Evolutionary conservation across 2,797 vertebrate species (phyloP).

Genomic region (Paguma larvata): DNA sequence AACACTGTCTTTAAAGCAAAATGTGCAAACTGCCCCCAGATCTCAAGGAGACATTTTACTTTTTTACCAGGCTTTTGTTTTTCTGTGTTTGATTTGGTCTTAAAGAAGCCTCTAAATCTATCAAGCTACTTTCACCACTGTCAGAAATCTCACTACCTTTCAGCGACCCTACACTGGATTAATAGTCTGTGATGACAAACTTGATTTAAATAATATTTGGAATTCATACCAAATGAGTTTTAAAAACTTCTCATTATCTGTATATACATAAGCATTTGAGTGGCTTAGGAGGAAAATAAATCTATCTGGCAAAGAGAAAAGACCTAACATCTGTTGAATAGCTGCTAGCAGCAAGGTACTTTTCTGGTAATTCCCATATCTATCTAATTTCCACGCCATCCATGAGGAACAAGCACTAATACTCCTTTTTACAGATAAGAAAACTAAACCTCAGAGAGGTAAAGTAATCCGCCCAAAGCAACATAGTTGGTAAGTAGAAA

Average conservation of each 20-base stretch:
- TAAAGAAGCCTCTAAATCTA: slow-evolving; percentile 23
- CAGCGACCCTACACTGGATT: neutral
- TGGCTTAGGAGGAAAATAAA: slow-evolving; percentile 43
- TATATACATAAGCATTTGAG: neutral
- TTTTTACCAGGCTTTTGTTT: neutral
- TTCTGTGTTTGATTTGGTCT: slow-evolving; percentile 26
- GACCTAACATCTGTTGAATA: neutral
- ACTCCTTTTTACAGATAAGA: neutral
- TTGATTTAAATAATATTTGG: slow-evolving; percentile 15
- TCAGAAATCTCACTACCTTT: slow-evolving; percentile 28
- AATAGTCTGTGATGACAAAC: neutral
- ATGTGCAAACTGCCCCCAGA: slow-evolving; percentile 12
- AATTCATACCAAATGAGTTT: neutral
- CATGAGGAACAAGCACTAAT: neutral
- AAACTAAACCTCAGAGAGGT: neutral
- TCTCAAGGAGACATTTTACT: neutral
- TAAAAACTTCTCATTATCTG: slow-evolving; percentile 1
- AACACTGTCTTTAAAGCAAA: slow-evolving; percentile 9
- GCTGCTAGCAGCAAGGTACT: neutral
- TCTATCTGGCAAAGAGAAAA: neutral
- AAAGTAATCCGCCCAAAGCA: neutral
- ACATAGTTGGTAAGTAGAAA: neutral
- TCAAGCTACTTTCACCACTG: neutral
- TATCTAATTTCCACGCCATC: neutral
- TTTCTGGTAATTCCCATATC: neutral